Conservation (phyloP, 2,113 vertebrate species). For the Indicator indicator region DNA sequence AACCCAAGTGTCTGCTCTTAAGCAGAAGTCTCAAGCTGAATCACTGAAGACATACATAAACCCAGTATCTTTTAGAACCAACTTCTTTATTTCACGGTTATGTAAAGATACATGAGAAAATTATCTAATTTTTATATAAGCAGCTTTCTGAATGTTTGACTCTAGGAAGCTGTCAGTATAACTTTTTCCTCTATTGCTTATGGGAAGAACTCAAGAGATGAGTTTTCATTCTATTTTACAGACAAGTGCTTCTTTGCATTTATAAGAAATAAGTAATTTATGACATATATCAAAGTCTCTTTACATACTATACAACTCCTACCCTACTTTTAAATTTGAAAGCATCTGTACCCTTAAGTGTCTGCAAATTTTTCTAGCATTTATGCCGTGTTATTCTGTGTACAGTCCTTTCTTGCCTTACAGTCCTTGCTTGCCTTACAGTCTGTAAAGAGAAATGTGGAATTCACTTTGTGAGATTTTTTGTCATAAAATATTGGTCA, state of each 20-base stretch:
- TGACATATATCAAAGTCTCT: neutral
- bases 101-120: neutral
- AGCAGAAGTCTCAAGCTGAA: constrained; percentile 4
- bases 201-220: neutral
- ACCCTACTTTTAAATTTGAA: neutral
- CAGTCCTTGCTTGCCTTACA: neutral
- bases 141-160: neutral
- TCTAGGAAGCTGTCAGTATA: neutral
- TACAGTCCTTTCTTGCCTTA: neutral
- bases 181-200: neutral
- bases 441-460: neutral
- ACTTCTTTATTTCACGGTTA: neutral
- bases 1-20: neutral
- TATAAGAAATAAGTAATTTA: neutral
- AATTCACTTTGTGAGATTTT: neutral
- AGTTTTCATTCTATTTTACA: neutral
- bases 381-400: neutral
- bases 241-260: neutral
- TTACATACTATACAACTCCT: neutral
- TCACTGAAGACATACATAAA: neutral
- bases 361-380: neutral
- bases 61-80: neutral
- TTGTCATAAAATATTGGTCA: neutral
- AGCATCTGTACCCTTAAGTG: neutral
- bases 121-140: neutral